Evolutionary conservation across 2,888 invertebrate species (phyloP), one percentile per base, ranked within the genome.

Genomic region (Geophilus truncorum): DNA sequence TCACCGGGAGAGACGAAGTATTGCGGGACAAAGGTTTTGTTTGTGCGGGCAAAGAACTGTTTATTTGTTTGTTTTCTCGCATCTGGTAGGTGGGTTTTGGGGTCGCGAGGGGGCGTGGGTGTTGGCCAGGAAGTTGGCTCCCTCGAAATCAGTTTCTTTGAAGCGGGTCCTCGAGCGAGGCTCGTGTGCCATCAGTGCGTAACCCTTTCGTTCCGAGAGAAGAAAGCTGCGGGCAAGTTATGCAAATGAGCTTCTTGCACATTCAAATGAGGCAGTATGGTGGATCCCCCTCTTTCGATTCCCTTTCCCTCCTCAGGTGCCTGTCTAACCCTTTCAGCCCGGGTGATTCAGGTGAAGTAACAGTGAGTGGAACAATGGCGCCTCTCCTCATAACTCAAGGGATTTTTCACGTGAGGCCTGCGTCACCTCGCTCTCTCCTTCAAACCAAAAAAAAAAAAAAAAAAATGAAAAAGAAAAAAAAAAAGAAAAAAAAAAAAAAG

Each of bases 161-260:
- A 70, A 70, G 70, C 70, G 70, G 28, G 70, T 70, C 70, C 70
- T 70, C 70, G 70, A 70, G 70, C 70, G 70, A 70, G 70, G 70
- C 70, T 70, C 70, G 70, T 70, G 70, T 70, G 70, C 70, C 70
- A 70, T 70, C 70, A 70, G 70, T 70, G 70, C 70, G 70, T 70
- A 70, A 70, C 70, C 70, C 70, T 70, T 70, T 70, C 70, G 70
- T 70, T 70, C 70, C 70, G 28, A 70, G 70, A 70, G 62, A 70
- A 70, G 70, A 70, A 70, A 70, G 70, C 70, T 70, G 70, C 70
- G 70, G 70, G 70, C 70, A 70, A 70, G 70, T 70, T 70, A 70
- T 70, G 70, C 70, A 70, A 70, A 70, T 70, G 70, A 70, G 70
- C 25, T 28, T 70, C 28, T 70, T 70, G 70, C 70, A 70, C 70